Conservation (phyloP, 2,113 vertebrate genomes). For the Meleagris gallopavo region DNA sequence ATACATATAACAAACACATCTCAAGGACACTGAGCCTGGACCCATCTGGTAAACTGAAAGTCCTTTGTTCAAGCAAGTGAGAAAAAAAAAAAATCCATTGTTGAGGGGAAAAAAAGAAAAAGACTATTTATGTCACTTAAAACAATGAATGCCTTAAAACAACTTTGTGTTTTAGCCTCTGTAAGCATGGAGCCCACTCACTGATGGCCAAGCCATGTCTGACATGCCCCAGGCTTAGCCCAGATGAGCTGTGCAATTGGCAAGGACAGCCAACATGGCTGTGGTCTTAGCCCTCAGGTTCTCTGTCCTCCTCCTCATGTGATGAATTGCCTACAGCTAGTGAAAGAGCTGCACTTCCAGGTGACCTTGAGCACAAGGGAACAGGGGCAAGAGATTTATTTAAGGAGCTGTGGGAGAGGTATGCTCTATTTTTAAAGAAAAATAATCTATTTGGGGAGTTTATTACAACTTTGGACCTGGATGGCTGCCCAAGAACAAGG, state of each 20-base stretch:
- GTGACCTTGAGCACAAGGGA: conserved; percentile 30
- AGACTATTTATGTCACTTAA: not conserved
- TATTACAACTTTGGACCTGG: not conserved
- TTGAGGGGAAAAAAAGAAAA: not conserved
- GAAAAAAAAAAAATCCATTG: not conserved
- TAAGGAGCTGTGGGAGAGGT: not conserved
- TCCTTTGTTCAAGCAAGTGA: not conserved
- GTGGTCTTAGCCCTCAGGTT: not conserved
- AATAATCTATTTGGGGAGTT: not conserved
- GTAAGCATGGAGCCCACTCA: not conserved
- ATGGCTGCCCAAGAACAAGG: not conserved
- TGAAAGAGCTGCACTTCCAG: not conserved
- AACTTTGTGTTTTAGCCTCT: not conserved
- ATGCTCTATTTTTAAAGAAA: conserved; percentile 44
- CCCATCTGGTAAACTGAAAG: conserved; percentile 12
- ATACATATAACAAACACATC: not conserved
- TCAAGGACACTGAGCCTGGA: not conserved
- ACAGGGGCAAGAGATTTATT: conserved; percentile 18
- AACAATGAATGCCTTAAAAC: not conserved
- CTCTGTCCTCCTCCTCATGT: not conserved
- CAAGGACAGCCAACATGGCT: not conserved
- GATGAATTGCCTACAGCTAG: not conserved
- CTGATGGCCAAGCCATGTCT: not conserved
- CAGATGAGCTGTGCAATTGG: fast-evolving
- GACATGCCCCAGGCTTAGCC: not conserved